Evolutionary conservation across 2,113 vertebrate species (phyloP), one percentile per base, ranked within the genome.

Genomic region (Vombatus ursinus): DNA sequence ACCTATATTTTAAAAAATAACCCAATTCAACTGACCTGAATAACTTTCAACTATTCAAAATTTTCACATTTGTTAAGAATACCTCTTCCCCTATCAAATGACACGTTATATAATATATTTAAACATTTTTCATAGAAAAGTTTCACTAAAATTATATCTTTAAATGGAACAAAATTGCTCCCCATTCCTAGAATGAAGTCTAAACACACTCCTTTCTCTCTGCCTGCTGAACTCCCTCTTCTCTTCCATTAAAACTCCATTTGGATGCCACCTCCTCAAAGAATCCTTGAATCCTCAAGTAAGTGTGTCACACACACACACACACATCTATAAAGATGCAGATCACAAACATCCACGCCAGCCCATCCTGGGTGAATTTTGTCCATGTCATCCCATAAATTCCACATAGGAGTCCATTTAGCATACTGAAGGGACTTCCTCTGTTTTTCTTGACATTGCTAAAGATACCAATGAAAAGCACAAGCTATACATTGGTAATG

Each of bases 1-100:
- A 84, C 19, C 68, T 84, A 16, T 44, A 44, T 84, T 84, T 23
- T 44, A 23, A 84, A 84, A 84, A 84, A 22, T 84, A 84, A 84
- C n/a, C n/a, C n/a, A 44, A n/a, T 77, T 77, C 31, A 77, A 84
- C 1, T 44, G 1, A 44, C n/a, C 16, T 19, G 37, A 84, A 84
- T 84, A 84, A 16, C 16, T 77, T 77, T 84, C 90, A 91, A 89
- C 89, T 51, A 91, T 28, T 89, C 44, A 92, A 95, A 53, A 68
- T 3, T 16, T 28, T 44, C n/a, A 44, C 68, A 44, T 44, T 84
- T 84, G 68, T 84, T 84, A 44, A 68, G 16, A 44, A 8, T 44
- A 84, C 22, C n/a, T 19, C 19, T 84, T 84, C 37, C 37, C 16
- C 37, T 84, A 84, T 84, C n/a, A 84, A 84, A 44, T 84, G 68